phyloP scores from a whole-genome alignment of 2,113 vertebrate species.

The Anoplopoma fimbria region DNA sequence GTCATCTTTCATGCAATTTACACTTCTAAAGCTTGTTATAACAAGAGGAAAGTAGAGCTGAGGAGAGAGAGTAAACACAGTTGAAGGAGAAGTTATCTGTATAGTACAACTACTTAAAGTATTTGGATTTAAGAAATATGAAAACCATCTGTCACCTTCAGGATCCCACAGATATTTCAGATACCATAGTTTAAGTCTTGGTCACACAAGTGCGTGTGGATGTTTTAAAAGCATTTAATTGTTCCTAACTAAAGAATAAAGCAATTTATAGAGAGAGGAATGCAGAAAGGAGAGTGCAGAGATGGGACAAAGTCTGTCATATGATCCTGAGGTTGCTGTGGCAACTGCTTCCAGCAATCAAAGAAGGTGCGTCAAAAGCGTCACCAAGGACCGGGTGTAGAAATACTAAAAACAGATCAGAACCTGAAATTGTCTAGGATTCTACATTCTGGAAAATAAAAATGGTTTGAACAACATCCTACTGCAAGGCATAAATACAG shows the following conservation, averaged over 20 bases:
- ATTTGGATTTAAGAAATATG: slow-evolving; percentile 16
- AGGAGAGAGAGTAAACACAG: not conserved
- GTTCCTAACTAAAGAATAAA: not conserved
- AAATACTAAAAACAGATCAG: slow-evolving; percentile 6
- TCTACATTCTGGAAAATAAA: not conserved
- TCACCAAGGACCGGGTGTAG: slow-evolving; percentile 10
- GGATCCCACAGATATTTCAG: slow-evolving; percentile 9
- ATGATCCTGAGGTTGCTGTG: slow-evolving; percentile 72
- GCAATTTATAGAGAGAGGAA: not conserved
- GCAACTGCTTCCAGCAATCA: slow-evolving; percentile 63
- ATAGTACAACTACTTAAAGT: not conserved
- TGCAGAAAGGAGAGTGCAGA: slow-evolving; percentile 39
- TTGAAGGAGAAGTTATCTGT: not conserved
- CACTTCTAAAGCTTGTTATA: not conserved
- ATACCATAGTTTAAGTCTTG: not conserved
- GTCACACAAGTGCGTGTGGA: not conserved
- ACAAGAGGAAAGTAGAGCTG: not conserved
- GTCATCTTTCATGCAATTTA: not conserved
- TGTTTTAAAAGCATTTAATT: not conserved
- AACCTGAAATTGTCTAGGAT: not conserved
- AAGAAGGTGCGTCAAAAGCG: slow-evolving; percentile 47
- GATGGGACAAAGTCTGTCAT: slow-evolving; percentile 63
- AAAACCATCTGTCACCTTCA: not conserved
- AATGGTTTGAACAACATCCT: not conserved
- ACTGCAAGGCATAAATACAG: not conserved